Base-by-base conservation (phyloP, 2,888 invertebrate species). In the Apodemia mormo region DNA sequence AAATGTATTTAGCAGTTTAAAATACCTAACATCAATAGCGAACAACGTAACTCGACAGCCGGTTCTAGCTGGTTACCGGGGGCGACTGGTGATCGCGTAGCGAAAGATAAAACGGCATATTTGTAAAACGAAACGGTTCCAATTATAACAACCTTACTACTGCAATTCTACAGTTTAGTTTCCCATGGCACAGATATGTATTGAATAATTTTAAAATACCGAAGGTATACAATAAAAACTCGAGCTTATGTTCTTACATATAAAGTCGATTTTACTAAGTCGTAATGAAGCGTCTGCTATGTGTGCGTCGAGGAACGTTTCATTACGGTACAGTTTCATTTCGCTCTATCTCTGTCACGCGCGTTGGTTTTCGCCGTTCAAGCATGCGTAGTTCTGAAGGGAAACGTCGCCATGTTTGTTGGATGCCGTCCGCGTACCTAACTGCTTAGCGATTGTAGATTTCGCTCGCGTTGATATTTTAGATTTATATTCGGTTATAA, bases 391-490 rank as follows among this genome's bases (percentile, higher is more conserved):
- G 61, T 33, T 14, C 14, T 58, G 58, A 33, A 58, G 33, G 30
- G 58, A 58, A 58, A 58, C 29, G 29, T 30, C 9, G 58, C 58
- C 58, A 58, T 58, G 9, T 61, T 58, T 58, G 58, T 61, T 61
- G 29, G 33, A 33, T 30, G 58, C 30, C 12, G 58, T 10, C 12
- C 58, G 56, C 33, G 49, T 61, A 61, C 30, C 58, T 61, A 61
- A 61, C 58, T 33, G 58, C 33, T 10, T 33, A 4, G 58, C 58
- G 12, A 5, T 12, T 30, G 58, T 30, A 30, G 29, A 61, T 33
- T 61, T 61, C 58, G 12, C 22, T 61, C 58, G 58, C 7, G 8
- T 58, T 10, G 29, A 29, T 58, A 58, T 58, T 58, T 58, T 58
- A 58, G 12, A 33, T 61, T 61, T 49, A 49, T 49, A 14, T 14